Conservation (phyloP, 2,797 vertebrate genomes). For the Mus caroli region DNA sequence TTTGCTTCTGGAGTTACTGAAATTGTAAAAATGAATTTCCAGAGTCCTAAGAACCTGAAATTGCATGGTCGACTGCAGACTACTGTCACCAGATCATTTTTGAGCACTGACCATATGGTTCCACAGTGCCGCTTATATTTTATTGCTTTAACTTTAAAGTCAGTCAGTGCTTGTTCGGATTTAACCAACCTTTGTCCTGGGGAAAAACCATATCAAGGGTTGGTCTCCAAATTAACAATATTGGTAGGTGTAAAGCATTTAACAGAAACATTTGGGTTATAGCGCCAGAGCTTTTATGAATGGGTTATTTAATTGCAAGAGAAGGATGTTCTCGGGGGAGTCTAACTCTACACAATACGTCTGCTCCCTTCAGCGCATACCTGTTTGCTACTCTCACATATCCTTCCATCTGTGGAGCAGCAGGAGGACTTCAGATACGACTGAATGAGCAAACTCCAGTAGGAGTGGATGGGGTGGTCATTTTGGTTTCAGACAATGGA, state of each 20-base stretch:
- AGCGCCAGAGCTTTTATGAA: background rate
- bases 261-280: background rate
- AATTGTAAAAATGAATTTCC: slow-evolving; percentile 53
- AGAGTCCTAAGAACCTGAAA: slow-evolving; percentile 14
- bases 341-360: background rate
- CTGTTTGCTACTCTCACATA: background rate
- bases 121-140: background rate
- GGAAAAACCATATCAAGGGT: background rate
- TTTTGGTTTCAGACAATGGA: background rate
- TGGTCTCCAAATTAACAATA: background rate
- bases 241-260: background rate
- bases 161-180: background rate
- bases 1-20: slow-evolving; percentile 41
- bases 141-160: slow-evolving; percentile 32
- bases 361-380: background rate
- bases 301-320: background rate
- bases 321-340: background rate
- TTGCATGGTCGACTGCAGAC: background rate
- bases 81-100: background rate
- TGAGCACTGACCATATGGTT: background rate
- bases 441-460: background rate
- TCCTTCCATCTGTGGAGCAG: background rate
- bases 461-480: background rate
- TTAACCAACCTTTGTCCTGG: background rate
- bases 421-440: background rate